Evolutionary conservation across 2,888 invertebrate genomes (phyloP).

Genomic region (Cerastis rubricosa): DNA sequence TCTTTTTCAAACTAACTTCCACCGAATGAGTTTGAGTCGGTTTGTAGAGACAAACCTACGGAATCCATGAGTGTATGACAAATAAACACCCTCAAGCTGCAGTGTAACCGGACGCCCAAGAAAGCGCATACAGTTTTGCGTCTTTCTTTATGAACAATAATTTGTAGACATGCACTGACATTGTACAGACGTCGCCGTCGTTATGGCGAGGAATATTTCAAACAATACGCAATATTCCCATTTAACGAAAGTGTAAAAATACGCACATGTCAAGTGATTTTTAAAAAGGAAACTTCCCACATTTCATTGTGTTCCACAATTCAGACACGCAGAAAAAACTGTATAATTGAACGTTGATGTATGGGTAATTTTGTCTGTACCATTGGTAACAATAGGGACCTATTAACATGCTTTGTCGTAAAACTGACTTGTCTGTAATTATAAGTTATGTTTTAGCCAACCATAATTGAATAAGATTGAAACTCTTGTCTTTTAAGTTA

Average conservation of each 20-base stretch:
- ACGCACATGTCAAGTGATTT: slow-evolving; percentile 28
- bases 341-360: not conserved
- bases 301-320: not conserved
- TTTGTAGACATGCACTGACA: slow-evolving; percentile 47
- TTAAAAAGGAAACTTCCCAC: slow-evolving; percentile 10
- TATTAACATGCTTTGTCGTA: not conserved
- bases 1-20: not conserved
- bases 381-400: not conserved
- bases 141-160: slow-evolving; percentile 54
- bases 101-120: slow-evolving; percentile 18
- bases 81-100: slow-evolving; percentile 7
- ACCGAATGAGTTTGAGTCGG: not conserved
- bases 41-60: slow-evolving; percentile 11
- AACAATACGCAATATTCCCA: slow-evolving; percentile 53
- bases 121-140: slow-evolving; percentile 51
- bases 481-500: not conserved
- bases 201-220: slow-evolving; percentile 36
- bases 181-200: slow-evolving; percentile 36
- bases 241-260: slow-evolving; percentile 41
- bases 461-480: not conserved
- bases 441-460: not conserved
- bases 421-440: not conserved
- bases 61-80: slow-evolving; percentile 20
- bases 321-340: not conserved
- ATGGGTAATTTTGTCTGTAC: not conserved